Conservation (phyloP, 2,888 invertebrate genomes). For the Platycnemis pennipes region DNA sequence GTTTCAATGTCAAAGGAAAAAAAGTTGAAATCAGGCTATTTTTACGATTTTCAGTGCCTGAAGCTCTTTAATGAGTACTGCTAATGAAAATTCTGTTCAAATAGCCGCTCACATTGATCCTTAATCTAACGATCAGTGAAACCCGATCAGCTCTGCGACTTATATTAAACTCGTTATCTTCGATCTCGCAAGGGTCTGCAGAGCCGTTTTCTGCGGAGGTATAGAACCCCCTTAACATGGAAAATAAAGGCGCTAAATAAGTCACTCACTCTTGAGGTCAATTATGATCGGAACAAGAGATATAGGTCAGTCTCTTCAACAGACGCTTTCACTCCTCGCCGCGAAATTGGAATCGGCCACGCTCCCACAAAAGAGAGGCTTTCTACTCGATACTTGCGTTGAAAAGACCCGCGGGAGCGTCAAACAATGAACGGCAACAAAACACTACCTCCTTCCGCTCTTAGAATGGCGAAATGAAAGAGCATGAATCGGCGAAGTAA, state of each 20-base stretch:
- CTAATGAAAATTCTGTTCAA: too few species aligned
- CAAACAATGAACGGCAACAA: neutral
- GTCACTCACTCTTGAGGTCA: slow-evolving; percentile 10
- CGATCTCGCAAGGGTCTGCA: too few species aligned
- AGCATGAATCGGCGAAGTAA: neutral
- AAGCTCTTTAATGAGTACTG: too few species aligned
- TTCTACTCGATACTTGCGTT: neutral
- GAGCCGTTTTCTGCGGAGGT: too few species aligned
- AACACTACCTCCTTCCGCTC: neutral
- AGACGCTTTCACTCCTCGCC: slow-evolving; percentile 54
- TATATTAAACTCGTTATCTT: too few species aligned
- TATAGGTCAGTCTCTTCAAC: slow-evolving; percentile 34
- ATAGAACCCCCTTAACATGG: too few species aligned
- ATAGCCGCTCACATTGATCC: too few species aligned
- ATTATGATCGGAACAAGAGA: slow-evolving; percentile 47
- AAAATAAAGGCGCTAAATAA: neutral
- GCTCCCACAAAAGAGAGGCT: slow-evolving; percentile 36
- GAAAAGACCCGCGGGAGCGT: neutral
- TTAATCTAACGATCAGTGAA: too few species aligned
- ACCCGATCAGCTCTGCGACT: too few species aligned
- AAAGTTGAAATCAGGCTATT: too few species aligned
- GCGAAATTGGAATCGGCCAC: slow-evolving; percentile 47
- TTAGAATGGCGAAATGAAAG: neutral
- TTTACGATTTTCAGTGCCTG: too few species aligned
- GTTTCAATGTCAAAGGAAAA: too few species aligned